Evolutionary conservation across 92 coral and sea anemone species (phyloP), one percentile per base, ranked within the genome.

Genomic region (Isaurus tuberculatus): DNA sequence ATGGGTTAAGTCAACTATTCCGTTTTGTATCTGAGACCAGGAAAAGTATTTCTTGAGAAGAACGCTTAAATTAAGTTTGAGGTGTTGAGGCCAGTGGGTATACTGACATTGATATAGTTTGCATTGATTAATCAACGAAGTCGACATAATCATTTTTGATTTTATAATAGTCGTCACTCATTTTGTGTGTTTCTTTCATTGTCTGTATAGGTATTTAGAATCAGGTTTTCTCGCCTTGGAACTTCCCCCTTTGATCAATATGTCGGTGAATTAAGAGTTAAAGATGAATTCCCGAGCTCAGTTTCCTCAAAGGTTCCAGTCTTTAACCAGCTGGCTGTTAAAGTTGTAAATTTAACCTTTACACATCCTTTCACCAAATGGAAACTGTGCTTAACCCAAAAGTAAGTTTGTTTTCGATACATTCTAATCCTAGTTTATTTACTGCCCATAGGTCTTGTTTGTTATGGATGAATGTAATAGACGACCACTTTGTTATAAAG

Each of bases 381-480:
- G 82, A 14, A 77, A 77, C 5, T 77, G 17, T 77, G 82, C 48
- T 58, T 77, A 16, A 33, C 22, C 2, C 82, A 77, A 26, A 60
- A 25, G 82, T 77, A 58, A 34, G 70, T 15, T 19, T 15, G 11
- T 42, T 6, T 42, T 8, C 46, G n/a, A n/a, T n/a, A 6, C 46
- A 13, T 42, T 13, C 11, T 42, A 42, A 13, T 42, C 11, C 46
- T 42, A 13, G 46, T 42, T 42, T 42, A 6, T 8, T 6, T 42
- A 0, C 7, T 13, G 46, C 7, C 11, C 9, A 42, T 42, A 42
- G n/a, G n/a, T n/a, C n/a, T n/a, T n/a, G n/a, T n/a, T n/a, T n/a
- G n/a, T n/a, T n/a, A n/a, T n/a, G n/a, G n/a, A n/a, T n/a, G n/a
- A n/a, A n/a, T n/a, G n/a, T n/a, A n/a, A n/a, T n/a, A n/a, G n/a